Conservation (phyloP, 2,797 vertebrate genomes). For the Capromys pilorides region DNA sequence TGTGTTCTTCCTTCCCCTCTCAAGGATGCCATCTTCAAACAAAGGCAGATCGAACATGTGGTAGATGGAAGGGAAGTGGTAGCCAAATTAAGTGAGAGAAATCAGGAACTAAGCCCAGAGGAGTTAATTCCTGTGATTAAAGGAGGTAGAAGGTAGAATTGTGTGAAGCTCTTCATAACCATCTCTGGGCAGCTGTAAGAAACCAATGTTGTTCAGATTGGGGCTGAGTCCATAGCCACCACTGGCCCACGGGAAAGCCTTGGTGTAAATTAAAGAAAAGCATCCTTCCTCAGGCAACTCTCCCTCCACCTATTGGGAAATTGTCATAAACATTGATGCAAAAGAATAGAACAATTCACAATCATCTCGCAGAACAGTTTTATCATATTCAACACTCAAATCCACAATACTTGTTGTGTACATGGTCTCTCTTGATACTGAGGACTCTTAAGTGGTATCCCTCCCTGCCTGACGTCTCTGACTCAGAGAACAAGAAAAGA, state of each 20-base stretch:
- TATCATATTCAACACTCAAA: neutral
- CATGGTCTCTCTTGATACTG: neutral
- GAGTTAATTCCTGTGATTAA: neutral
- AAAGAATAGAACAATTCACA: neutral
- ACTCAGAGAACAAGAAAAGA: neutral
- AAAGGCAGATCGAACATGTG: neutral
- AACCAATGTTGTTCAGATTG: neutral
- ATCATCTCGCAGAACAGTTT: neutral
- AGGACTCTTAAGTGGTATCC: neutral
- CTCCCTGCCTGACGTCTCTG: neutral
- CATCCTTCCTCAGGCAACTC: neutral
- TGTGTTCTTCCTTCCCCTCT: neutral
- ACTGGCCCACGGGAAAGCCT: neutral
- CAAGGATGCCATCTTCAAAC: neutral
- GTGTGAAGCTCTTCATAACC: neutral
- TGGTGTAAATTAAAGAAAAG: neutral
- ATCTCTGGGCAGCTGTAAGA: neutral
- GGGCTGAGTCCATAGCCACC: neutral
- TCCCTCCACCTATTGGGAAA: constrained; percentile 12
- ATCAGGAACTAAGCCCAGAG: neutral
- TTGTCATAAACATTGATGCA: neutral
- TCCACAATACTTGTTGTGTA: neutral
- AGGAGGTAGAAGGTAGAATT: neutral
- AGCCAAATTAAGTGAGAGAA: neutral
- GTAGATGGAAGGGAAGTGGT: neutral